Percentiles rank a stretch among this genome's conserved stretches.
phyloP scores from a whole-genome alignment of 2,888 invertebrate species.

The Andricus curvator region DNA sequence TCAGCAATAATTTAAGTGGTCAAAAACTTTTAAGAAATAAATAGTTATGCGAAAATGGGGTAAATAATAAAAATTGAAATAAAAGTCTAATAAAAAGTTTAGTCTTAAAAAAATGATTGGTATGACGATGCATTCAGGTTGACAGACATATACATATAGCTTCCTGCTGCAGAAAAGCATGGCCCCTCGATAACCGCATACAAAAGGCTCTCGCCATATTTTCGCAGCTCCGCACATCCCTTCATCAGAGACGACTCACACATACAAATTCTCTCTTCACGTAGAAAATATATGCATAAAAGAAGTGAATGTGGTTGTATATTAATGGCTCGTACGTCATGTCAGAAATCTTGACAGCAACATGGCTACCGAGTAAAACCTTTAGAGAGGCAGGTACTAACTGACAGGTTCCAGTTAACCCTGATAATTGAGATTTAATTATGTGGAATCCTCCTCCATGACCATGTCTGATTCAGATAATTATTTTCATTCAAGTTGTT shows the following conservation, averaged over 20 bases:
- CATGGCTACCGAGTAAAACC: conserved; percentile 70
- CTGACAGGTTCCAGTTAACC: conserved; percentile 63
- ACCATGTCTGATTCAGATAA: not conserved
- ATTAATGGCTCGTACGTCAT: conserved; percentile 39
- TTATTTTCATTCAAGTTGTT: too few species aligned
- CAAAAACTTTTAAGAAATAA: too few species aligned
- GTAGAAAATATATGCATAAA: not conserved
- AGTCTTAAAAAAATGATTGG: not conserved
- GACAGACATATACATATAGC: not conserved
- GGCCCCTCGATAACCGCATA: conserved; percentile 53
- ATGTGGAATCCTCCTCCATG: not conserved
- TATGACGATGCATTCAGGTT: not conserved
- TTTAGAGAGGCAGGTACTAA: conserved; percentile 40
- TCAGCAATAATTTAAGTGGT: too few species aligned
- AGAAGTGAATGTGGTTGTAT: not conserved
- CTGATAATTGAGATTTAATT: conserved; percentile 54
- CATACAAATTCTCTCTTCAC: conserved; percentile 43
- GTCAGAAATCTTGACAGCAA: conserved; percentile 64
- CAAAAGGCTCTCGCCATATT: conserved; percentile 58
- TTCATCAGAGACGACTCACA: conserved; percentile 48
- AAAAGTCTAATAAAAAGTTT: not conserved
- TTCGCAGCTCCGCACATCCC: conserved; percentile 55
- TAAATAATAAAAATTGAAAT: too few species aligned
- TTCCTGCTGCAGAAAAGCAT: conserved; percentile 19
- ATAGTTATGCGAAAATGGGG: too few species aligned